Base-by-base conservation (phyloP, 2,888 invertebrate species). In the Carabus problematicus region DNA sequence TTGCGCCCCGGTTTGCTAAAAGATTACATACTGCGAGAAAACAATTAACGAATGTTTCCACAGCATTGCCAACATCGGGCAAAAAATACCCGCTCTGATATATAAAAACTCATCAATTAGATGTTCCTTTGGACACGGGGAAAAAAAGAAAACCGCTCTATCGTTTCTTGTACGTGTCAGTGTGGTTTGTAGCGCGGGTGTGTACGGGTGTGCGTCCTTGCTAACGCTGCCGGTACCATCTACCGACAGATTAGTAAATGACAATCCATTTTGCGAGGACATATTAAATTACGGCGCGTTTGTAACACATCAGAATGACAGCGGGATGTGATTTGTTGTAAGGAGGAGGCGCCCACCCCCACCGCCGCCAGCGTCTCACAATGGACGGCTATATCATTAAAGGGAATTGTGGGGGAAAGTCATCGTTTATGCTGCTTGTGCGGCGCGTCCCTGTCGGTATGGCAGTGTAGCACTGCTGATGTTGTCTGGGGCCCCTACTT, bases 271-370 rank as follows among this genome's bases (percentile, higher is more conserved):
- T 18, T 11, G 18, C n/a, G 19, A 19, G 16, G 54, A 54, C 54
- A 19, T 54, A 54, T 54, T 19, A 54, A 54, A 54, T 54, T 54
- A 54, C 54, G n/a, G 16, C 16, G 19, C 54, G 54, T 54, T 54
- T 54, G 54, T 54, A 14, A n/a, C 54, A 54, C 54, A 54, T 54
- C 54, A 54, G 19, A 54, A 54, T 18, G 54, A 54, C 19, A 54
- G 18, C 18, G 19, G 54, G 14, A 54, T 54, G 54, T 54, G 54
- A 54, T 54, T 54, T 54, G 54, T 54, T 54, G 54, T 18, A 54
- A 9, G 47, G 29, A 29, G 29, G 29, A 29, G 29, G 29, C 29
- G 29, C 3, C 11, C n/a, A 43, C 12, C 43, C n/a, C n/a, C n/a
- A 6, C 16, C 47, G 47, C 47, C 47, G 1, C 47, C 47, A 47